phyloP scores from a whole-genome alignment of 1,140 invertebrate genomes.

The Hyles vespertilio region DNA sequence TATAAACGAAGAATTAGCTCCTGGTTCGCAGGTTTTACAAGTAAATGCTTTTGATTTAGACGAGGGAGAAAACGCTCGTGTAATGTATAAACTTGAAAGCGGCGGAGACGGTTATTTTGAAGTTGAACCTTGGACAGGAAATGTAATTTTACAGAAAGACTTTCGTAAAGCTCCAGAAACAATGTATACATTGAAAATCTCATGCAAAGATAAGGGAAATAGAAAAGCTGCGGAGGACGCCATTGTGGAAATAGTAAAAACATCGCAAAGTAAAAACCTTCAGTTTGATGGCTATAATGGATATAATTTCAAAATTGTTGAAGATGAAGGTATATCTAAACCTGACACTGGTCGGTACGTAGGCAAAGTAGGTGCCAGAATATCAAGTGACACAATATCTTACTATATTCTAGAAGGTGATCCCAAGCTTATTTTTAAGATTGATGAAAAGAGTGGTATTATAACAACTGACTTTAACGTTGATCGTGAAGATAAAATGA shows the following conservation, averaged over 20 bases:
- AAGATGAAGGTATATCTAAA: conserved; percentile 83
- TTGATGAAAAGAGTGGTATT: conserved; percentile 85
- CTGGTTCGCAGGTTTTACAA: conserved; percentile 82
- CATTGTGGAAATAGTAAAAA: conserved; percentile 87
- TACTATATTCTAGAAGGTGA: conserved; percentile 93
- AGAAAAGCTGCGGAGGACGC: conserved; percentile 83
- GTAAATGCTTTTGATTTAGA: conserved; percentile 88
- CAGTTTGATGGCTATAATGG: conserved; percentile 84
- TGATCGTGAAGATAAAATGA: conserved; percentile 88
- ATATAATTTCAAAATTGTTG: conserved; percentile 88
- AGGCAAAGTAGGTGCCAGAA: conserved; percentile 83
- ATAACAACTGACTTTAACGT: conserved; percentile 88
- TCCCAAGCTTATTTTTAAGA: conserved; percentile 84
- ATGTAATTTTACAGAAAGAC: conserved; percentile 81
- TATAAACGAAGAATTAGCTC: conserved; percentile 79
- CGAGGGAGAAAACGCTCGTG: conserved; percentile 87
- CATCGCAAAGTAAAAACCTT: conserved; percentile 81
- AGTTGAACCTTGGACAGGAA: conserved; percentile 85
- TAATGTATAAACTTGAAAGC: conserved; percentile 85
- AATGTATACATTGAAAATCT: conserved; percentile 83
- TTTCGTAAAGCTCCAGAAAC: conserved; percentile 79
- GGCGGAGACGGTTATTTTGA: conserved; percentile 87
- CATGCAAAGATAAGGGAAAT: conserved; percentile 87
- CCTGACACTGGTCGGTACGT: conserved; percentile 80
- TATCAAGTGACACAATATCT: conserved; percentile 73